Conservation (phyloP, 2,113 vertebrate genomes). For the Centrocercus urophasianus region DNA sequence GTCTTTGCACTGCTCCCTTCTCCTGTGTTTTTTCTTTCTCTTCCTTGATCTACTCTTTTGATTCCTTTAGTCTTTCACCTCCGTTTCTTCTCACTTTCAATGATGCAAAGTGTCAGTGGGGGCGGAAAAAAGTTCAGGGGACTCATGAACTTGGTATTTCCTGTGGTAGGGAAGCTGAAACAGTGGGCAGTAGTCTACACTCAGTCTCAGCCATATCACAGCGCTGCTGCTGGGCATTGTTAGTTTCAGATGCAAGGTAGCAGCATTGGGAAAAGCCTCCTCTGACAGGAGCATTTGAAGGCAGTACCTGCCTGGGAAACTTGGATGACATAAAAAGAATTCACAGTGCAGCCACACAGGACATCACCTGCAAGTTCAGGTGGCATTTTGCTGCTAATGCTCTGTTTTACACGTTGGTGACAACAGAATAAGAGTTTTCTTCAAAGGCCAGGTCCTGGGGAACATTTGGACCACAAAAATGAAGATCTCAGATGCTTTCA, state of each 20-base stretch:
- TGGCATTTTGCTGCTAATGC: background rate
- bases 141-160: background rate
- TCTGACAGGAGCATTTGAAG: background rate
- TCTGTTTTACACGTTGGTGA: background rate
- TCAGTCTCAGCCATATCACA: background rate
- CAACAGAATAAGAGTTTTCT: background rate
- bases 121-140: background rate
- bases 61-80: background rate
- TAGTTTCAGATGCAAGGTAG: background rate
- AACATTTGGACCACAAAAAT: background rate
- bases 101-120: background rate
- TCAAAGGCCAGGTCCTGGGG: background rate
- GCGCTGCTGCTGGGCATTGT: background rate
- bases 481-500: background rate
- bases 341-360: background rate
- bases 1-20: background rate
- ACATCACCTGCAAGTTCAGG: background rate
- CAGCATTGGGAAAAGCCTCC: background rate
- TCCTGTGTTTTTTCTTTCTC: background rate
- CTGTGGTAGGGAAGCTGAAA: background rate
- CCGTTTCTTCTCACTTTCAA: background rate
- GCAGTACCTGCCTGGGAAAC: background rate
- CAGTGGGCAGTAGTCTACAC: background rate
- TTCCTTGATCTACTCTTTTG: background rate
- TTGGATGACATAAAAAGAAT: conserved; percentile 5